These are phyloP conservation scores for Heliothis subflexa DNA, from an alignment of 1,140 invertebrate species.

Conservation along the genomic window DNA sequence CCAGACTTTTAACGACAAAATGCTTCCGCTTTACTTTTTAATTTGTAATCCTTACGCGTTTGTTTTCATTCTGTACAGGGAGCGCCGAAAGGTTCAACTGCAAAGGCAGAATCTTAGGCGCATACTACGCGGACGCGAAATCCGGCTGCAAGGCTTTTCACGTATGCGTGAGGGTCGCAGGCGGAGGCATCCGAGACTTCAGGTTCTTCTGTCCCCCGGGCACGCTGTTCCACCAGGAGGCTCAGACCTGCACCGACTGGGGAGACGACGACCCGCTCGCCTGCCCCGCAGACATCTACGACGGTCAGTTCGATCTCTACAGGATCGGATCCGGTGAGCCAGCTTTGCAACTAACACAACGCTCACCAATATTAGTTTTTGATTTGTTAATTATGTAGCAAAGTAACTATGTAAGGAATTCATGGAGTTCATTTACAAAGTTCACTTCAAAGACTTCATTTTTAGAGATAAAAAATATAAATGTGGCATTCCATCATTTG, in stretches of 20 bases:
- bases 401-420: too few relatives aligned
- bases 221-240: conserved; percentile 96
- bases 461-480: too few relatives aligned
- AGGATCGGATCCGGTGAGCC: conserved; percentile 90
- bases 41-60: neutral
- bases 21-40: neutral
- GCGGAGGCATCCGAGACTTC: conserved; percentile 91
- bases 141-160: conserved; percentile 97
- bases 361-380: conserved; percentile 17
- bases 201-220: conserved; percentile 96
- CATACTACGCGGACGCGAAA: conserved; percentile 96
- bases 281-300: conserved; percentile 92
- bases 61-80: conserved; percentile 83
- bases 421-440: too few relatives aligned
- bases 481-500: too few relatives aligned
- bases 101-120: conserved; percentile 94
- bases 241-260: conserved; percentile 96
- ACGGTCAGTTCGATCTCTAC: conserved; percentile 94
- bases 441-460: too few relatives aligned
- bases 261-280: conserved; percentile 91
- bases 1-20: neutral
- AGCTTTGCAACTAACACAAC: conserved; percentile 79
- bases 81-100: conserved; percentile 95
- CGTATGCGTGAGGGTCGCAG: conserved; percentile 94
- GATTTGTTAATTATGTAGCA: neutral